Evolutionary conservation across 2,888 invertebrate genomes (phyloP), one percentile per base, ranked within the genome.

Genomic region (Drosophila fungiperda): DNA sequence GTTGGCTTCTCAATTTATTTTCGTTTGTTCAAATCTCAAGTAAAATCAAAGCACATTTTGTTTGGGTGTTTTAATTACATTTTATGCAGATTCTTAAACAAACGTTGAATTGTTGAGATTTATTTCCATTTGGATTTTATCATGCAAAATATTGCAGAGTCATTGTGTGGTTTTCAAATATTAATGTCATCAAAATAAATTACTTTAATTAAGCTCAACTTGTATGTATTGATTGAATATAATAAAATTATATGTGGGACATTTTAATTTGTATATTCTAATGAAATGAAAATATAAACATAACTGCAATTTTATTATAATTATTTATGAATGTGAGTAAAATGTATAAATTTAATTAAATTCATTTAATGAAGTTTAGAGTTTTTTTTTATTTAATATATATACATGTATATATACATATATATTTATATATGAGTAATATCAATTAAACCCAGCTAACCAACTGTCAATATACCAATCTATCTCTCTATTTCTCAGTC

Each of bases 1-100:
- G 45, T 50, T 12, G n/a, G n/a, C 17, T 26, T 33, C 15, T 42
- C 8, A 33, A 61, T 49, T 52, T 26, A 65, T 50, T 58, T 69
- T 58, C 17, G 11, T 33, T 57, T 45, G 33, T 57, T 54, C 26
- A 11, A 26, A 26, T 52, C n/a, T 50, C 17, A 9, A 49, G 20
- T 26, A n/a, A 12, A 36, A 38, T 53, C 64, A 42, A 38, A 59
- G 11, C n/a, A n/a, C 12, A 42, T 42, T 38, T 45, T 45, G n/a
- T 9, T 32, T 35, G 36, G 12, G 20, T 23, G 23, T n/a, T 59
- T 36, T 35, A 48, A 49, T 65, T 38, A 12, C 36, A 53, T 52
- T 42, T 36, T n/a, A 36, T 36, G 23, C 61, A 23, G 33, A 33
- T 23, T 38, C 32, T 12, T 7, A 32, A 42, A 45, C 20, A 42